A percentile compares a stretch with the other conserved stretches of the same genome.
These are phyloP conservation scores for Onthophagus sagittarius DNA, from an alignment of 2,888 invertebrate species.

Conservation along the genomic window DNA sequence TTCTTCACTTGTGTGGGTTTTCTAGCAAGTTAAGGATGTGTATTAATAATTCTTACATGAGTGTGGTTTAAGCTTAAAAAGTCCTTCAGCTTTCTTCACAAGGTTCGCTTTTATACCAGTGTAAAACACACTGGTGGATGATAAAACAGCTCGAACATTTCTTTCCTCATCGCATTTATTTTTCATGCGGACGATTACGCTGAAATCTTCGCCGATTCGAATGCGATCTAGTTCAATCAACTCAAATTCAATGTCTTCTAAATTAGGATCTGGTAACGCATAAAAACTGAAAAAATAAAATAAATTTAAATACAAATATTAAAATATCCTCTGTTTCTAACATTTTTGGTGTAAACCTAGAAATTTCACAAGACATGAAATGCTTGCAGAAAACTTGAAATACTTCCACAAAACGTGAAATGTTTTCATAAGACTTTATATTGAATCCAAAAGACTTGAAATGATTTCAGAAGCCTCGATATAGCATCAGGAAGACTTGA, in stretches of 20 bases:
- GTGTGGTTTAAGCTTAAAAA: constrained; percentile 60
- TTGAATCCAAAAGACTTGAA: too few species aligned
- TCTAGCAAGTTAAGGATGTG: too few species aligned
- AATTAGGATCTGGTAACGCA: constrained; percentile 54
- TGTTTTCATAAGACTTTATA: too few species aligned
- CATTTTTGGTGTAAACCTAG: too few species aligned
- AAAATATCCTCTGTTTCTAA: too few species aligned
- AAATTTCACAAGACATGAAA: too few species aligned
- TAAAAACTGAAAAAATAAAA: constrained; percentile 52
- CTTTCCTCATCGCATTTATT: constrained; percentile 59
- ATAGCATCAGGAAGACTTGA: too few species aligned
- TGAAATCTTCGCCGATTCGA: constrained; percentile 66
- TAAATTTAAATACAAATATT: too few species aligned
- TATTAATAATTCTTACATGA: constrained; percentile 58
- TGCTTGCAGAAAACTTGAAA: too few species aligned
- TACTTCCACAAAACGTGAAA: too few species aligned
- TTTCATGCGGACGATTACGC: constrained; percentile 61
- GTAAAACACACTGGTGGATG: constrained; percentile 70
- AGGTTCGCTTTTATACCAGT: constrained; percentile 68
- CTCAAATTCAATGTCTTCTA: constrained; percentile 62
- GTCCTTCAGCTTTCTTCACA: constrained; percentile 67
- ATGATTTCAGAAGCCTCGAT: too few species aligned
- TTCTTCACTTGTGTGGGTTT: too few species aligned
- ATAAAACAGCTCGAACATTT: constrained; percentile 63
- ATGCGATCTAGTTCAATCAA: constrained; percentile 68